Evolutionary conservation across 2,113 vertebrate species (phyloP).

Genomic region (Atlantisia rogersi): DNA sequence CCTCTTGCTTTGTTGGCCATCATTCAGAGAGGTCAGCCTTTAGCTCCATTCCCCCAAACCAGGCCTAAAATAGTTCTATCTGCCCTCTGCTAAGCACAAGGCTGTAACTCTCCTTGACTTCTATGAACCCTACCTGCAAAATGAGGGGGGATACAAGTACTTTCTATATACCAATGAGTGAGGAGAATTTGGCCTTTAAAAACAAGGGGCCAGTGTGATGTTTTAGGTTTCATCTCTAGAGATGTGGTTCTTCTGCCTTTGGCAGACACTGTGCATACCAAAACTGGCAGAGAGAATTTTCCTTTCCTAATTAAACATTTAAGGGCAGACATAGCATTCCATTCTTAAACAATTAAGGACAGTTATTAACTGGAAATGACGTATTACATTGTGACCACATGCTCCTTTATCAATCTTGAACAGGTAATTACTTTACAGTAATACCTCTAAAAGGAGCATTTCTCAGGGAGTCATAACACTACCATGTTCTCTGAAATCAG

Average conservation of each 20-base stretch:
- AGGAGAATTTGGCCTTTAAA: neutral
- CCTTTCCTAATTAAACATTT: slow-evolving; percentile 13
- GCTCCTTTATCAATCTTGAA: neutral
- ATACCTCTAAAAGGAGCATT: neutral
- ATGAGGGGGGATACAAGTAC: neutral
- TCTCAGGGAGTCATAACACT: neutral
- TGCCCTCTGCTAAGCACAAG: neutral
- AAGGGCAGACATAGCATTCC: neutral
- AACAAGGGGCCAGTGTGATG: neutral
- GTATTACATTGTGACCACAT: neutral
- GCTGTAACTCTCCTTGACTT: neutral
- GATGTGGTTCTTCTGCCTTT: neutral
- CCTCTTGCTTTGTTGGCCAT: neutral
- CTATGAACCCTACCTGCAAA: neutral
- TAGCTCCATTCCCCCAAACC: neutral
- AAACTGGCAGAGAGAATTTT: neutral
- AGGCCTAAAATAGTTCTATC: neutral
- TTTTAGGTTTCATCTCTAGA: neutral
- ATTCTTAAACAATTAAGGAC: neutral
- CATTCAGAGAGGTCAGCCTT: neutral
- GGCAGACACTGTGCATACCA: neutral
- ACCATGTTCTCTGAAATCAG: neutral
- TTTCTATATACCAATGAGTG: accelerated
- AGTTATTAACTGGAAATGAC: neutral
- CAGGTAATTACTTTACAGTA: neutral